Percentiles rank a stretch among this genome's conserved stretches.
These are phyloP conservation scores for Nesidiocoris tenuis DNA, from an alignment of 2,888 invertebrate species.

Conservation along the genomic window DNA sequence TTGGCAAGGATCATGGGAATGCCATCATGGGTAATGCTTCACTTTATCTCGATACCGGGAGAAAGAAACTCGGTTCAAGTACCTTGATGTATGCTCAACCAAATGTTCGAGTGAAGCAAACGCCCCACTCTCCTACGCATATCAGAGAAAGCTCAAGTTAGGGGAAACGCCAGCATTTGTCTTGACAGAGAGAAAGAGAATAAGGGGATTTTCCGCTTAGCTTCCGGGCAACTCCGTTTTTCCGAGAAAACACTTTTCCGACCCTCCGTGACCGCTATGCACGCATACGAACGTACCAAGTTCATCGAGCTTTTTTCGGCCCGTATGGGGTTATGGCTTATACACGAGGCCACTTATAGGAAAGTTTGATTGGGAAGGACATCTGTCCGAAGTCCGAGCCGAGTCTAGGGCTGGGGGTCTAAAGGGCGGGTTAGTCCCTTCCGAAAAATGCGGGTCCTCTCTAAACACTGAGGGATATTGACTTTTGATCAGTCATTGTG, in stretches of 20 bases:
- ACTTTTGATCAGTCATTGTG: constrained; percentile 47
- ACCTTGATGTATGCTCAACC: no score
- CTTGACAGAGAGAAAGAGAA: neutral
- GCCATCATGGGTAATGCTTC: no score
- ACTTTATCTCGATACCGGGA: no score
- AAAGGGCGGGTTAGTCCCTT: neutral
- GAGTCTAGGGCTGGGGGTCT: neutral
- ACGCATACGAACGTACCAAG: neutral
- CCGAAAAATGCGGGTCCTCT: constrained; percentile 36
- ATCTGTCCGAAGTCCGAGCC: constrained; percentile 30
- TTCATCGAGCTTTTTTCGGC: neutral
- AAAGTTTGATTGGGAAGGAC: constrained; percentile 37
- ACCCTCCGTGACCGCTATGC: neutral
- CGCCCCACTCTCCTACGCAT: no score
- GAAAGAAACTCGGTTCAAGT: no score
- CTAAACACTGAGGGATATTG: constrained; percentile 45
- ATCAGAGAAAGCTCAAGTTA: constrained; percentile 12
- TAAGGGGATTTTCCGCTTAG: constrained; percentile 24
- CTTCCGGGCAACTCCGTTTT: constrained; percentile 8
- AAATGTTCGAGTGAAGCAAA: no score
- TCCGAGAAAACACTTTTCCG: constrained; percentile 36
- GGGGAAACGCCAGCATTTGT: constrained; percentile 26
- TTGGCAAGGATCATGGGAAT: no score
- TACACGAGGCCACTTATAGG: constrained; percentile 14
- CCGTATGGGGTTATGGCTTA: constrained; percentile 6